Evolutionary conservation across 2,888 invertebrate species (phyloP), one percentile per base, ranked within the genome.

Genomic region (Campoplex nolae): DNA sequence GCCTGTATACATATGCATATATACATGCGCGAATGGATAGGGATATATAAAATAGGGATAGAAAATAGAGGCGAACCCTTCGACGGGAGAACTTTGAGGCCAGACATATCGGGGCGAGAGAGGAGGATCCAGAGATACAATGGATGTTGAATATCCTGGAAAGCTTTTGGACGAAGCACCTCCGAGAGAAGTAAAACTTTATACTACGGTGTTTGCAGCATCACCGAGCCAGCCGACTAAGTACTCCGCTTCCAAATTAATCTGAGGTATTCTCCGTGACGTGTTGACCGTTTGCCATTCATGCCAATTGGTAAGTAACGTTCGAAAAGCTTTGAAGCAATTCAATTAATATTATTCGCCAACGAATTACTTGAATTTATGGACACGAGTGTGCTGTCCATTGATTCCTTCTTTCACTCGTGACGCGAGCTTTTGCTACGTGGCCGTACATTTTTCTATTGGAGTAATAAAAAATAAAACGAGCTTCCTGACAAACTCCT

Each of bases 341-440:
- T 35, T 11, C 23, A 56, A 54, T 90, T 92, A 90, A 90, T 92
- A 92, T 92, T 91, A 62, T 62, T 62, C 90, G 92, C 91, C 90
- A 88, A 6, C 1, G 90, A 90, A 91, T 91, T 92, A 92, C 91
- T 91, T 90, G 91, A 92, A 92, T 92, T 91, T 89, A 87, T 88
- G 74, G 78, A 80, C 8, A 73, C 9, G 62, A 3, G 32, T 51
- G 16, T 11, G 3, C 58, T 58, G 28, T 1, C 28, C 23, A 28
- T 28, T 58, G 23, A 23, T 23, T 23, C 23, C 11, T n/a, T 28
- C 6, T 32, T 4, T 32, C 2, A 28, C 58, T 28, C 13, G 56
- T 23, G 56, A 28, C 9, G 56, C 11, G 1, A 58, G 58, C 23
- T 23, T 58, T 58, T 28, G 2, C 3, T 56, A 56, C 11, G 11